phyloP scores from a whole-genome alignment of 2,113 vertebrate species.

The Coreoperca whiteheadi region DNA sequence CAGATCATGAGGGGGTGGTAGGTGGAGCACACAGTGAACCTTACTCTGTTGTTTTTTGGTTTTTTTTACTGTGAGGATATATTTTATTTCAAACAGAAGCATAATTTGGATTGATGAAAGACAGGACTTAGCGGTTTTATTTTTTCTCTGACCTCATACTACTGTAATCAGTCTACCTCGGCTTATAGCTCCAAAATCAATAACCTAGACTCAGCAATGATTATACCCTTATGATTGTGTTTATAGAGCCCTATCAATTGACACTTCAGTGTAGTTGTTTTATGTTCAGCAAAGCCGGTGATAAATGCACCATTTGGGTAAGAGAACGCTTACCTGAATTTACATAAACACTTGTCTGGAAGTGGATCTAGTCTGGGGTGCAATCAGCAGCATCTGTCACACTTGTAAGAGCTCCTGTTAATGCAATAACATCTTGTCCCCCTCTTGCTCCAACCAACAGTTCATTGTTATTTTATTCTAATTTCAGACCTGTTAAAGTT shows the following conservation, averaged over 20 bases:
- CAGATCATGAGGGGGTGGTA: slow-evolving; percentile 34
- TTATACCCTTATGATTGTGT: slow-evolving; percentile 55
- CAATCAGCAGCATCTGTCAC: slow-evolving; percentile 63
- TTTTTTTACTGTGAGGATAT: slow-evolving; percentile 7
- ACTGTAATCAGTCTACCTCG: slow-evolving; percentile 40
- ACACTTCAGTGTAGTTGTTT: slow-evolving; percentile 61
- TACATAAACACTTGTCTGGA: slow-evolving; percentile 69
- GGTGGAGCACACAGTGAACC: slow-evolving; percentile 16
- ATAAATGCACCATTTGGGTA: slow-evolving; percentile 52
- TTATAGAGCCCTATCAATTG: slow-evolving; percentile 61
- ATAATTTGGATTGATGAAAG: slow-evolving; percentile 33
- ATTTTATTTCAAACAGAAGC: slow-evolving; percentile 21
- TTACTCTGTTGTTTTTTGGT: no score
- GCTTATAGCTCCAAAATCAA: slow-evolving; percentile 65
- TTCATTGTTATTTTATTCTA: slow-evolving; percentile 65
- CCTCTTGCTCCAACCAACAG: slow-evolving; percentile 35
- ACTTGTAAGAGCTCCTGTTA: slow-evolving; percentile 53
- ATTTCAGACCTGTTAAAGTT: slow-evolving; percentile 60
- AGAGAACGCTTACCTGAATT: slow-evolving; percentile 62
- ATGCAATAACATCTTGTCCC: slow-evolving; percentile 44
- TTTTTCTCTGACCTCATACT: slow-evolving; percentile 27
- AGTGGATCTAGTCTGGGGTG: slow-evolving; percentile 58
- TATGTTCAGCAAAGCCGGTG: slow-evolving; percentile 51
- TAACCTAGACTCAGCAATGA: slow-evolving; percentile 61
- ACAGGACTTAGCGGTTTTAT: neutral